A percentile compares a stretch with the other conserved stretches of the same genome.
These are phyloP conservation scores for Drosophila barbarae DNA, from an alignment of 2,888 invertebrate genomes.

Conservation along the genomic window DNA sequence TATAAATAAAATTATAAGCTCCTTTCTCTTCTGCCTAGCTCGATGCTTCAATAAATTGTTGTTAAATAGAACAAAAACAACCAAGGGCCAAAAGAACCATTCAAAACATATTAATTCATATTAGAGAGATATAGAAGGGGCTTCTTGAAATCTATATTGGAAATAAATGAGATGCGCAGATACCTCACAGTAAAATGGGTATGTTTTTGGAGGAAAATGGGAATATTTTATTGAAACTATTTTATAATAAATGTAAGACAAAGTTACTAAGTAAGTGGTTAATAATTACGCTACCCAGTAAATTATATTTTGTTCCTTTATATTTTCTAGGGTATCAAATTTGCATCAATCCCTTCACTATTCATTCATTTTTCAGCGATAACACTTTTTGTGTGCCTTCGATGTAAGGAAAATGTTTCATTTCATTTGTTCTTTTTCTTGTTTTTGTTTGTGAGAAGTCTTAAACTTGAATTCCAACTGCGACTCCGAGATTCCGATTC, in stretches of 20 bases:
- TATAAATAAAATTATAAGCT: conserved; percentile 3
- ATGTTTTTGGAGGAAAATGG: neutral
- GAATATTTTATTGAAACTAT: neutral
- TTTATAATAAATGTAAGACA: neutral
- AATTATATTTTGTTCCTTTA: neutral
- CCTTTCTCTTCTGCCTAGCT: conserved; percentile 21
- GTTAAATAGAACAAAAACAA: conserved; percentile 19
- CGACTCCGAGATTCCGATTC: conserved; percentile 42
- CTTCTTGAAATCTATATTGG: conserved; percentile 6
- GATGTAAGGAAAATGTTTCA: conserved; percentile 21
- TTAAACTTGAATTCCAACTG: conserved; percentile 17
- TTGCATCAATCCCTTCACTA: no score
- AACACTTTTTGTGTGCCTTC: conserved; percentile 13
- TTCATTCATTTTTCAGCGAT: conserved; percentile 3
- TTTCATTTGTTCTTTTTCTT: conserved; percentile 1
- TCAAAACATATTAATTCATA: conserved; percentile 39
- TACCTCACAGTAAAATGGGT: neutral
- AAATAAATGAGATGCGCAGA: conserved; percentile 5
- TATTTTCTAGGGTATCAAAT: neutral
- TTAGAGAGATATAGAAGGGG: conserved; percentile 1
- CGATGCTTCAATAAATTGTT: conserved; percentile 23
- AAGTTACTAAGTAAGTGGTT: no score
- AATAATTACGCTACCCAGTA: neutral
- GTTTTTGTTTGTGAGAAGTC: conserved; percentile 2
- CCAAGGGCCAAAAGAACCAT: conserved; percentile 13